Conservation (phyloP, 2,797 vertebrate genomes). For the Macropus fuliginosus region DNA sequence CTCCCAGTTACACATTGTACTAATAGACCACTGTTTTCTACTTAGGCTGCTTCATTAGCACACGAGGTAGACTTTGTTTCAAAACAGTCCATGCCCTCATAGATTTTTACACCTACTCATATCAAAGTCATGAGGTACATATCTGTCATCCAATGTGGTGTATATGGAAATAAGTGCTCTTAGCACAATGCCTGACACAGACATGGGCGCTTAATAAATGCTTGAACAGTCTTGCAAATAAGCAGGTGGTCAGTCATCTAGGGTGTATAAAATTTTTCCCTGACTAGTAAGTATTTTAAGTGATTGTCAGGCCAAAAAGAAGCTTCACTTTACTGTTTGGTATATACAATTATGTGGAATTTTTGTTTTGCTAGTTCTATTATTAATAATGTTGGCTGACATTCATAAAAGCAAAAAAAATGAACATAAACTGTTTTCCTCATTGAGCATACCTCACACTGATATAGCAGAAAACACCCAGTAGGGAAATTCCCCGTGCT, state of each 20-base stretch:
- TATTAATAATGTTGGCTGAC: constrained; percentile 10
- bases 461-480: neutral
- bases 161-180: constrained; percentile 51
- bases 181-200: neutral
- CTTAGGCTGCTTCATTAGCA: constrained; percentile 65
- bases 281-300: constrained; percentile 58
- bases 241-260: constrained; percentile 62
- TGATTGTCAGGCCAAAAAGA: constrained; percentile 11
- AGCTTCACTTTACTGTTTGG: constrained; percentile 37
- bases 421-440: constrained; percentile 46
- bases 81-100: constrained; percentile 63
- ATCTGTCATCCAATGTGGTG: constrained; percentile 60
- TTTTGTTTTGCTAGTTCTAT: constrained; percentile 68
- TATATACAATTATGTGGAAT: constrained; percentile 44
- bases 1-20: constrained; percentile 69
- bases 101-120: constrained; percentile 69
- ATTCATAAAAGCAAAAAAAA: constrained; percentile 46
- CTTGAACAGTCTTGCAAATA: constrained; percentile 68
- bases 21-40: constrained; percentile 76
- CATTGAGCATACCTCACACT: neutral
- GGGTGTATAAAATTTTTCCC: constrained; percentile 66
- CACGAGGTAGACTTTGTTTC: constrained; percentile 65
- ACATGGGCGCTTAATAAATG: neutral
- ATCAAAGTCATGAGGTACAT: constrained; percentile 75
- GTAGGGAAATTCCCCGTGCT: neutral